phyloP scores from a whole-genome alignment of 1,140 invertebrate genomes.

The Pantala flavescens region DNA sequence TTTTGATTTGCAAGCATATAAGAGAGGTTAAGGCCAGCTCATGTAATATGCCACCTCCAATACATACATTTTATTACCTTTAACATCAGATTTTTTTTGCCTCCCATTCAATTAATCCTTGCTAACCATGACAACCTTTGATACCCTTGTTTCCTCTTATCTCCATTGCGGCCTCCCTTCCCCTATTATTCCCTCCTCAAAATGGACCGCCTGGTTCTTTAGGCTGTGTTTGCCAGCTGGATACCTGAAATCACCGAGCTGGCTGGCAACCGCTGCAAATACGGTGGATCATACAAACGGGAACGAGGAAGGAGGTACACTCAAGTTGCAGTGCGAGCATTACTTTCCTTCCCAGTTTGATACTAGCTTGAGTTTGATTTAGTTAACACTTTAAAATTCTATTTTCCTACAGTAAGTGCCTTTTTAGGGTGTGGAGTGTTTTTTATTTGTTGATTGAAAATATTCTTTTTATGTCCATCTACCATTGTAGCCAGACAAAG shows the following conservation, averaged over 20 bases:
- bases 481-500: conserved; percentile 24
- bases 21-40: background rate
- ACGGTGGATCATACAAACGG: conserved; percentile 95
- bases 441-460: conserved; percentile 3
- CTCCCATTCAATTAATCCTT: background rate
- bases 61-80: background rate
- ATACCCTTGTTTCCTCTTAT: background rate
- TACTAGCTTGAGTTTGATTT: conserved; percentile 14
- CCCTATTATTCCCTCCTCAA: background rate
- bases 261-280: conserved; percentile 93
- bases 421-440: conserved; percentile 15
- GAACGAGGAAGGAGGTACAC: conserved; percentile 94
- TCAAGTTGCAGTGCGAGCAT: conserved; percentile 26
- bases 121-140: background rate
- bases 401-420: conserved; percentile 13
- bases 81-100: background rate
- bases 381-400: background rate
- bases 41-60: background rate
- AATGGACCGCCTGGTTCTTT: conserved; percentile 28
- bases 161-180: background rate
- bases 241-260: conserved; percentile 98
- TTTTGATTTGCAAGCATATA: background rate
- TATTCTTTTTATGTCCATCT: conserved; percentile 21
- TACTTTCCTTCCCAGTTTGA: conserved; percentile 20
- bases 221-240: conserved; percentile 98